A percentile compares a stretch with the other conserved stretches of the same genome.
Conservation (phyloP, 1,140 invertebrate genomes). For the Drosophila ironensis region DNA sequence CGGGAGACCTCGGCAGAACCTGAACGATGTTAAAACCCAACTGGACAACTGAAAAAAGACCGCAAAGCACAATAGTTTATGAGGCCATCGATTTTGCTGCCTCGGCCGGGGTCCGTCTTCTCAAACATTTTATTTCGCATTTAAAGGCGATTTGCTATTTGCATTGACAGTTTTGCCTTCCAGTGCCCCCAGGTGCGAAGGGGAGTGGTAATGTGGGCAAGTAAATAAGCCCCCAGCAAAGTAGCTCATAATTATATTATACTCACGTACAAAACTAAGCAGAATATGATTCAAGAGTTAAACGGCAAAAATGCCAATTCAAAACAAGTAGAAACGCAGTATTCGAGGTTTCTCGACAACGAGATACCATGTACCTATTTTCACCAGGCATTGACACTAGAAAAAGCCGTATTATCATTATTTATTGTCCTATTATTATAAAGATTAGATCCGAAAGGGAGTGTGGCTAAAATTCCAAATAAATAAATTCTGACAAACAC, state of each 20-base stretch:
- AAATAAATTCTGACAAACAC: no score
- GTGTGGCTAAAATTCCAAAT: no score
- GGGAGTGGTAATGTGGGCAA: slow-evolving; percentile 25
- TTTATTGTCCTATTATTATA: no score
- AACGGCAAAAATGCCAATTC: slow-evolving; percentile 30
- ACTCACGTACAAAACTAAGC: slow-evolving; percentile 73
- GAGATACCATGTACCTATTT: no score
- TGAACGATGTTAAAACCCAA: slow-evolving; percentile 22
- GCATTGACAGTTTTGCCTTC: slow-evolving; percentile 38
- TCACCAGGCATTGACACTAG: no score
- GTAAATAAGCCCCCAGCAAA: slow-evolving; percentile 63
- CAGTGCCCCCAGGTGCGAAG: slow-evolving; percentile 51
- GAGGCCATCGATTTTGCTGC: slow-evolving; percentile 73
- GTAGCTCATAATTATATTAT: slow-evolving; percentile 79
- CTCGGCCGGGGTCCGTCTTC: slow-evolving; percentile 32
- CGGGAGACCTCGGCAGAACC: slow-evolving; percentile 28
- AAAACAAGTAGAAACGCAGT: slow-evolving; percentile 10
- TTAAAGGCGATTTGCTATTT: slow-evolving; percentile 70
- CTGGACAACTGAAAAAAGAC: not conserved
- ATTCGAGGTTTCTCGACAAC: no score
- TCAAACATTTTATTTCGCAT: slow-evolving; percentile 59
- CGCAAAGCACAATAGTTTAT: slow-evolving; percentile 48
- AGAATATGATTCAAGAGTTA: slow-evolving; percentile 58
- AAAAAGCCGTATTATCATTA: no score
- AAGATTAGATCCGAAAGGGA: no score